Percentiles rank a stretch among this genome's conserved stretches.
These are phyloP conservation scores for Scaptodrosophila latifasciaeformis DNA, from an alignment of 2,888 invertebrate genomes.

Conservation along the genomic window DNA sequence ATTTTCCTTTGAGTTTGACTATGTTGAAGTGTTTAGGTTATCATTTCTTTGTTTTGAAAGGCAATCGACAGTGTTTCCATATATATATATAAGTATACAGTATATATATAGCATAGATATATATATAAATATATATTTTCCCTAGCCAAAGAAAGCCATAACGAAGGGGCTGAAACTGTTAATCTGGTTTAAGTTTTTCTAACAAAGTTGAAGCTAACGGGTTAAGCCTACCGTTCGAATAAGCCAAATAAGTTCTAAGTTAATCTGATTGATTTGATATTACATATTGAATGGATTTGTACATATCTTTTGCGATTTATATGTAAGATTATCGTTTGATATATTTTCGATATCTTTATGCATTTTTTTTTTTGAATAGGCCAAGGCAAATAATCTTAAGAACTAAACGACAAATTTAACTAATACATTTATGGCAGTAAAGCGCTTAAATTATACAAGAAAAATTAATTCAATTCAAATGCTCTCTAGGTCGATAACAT, in stretches of 20 bases:
- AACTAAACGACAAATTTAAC: slow-evolving; percentile 25
- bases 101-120: slow-evolving; percentile 16
- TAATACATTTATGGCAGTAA: slow-evolving; percentile 56
- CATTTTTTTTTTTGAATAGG: too few species aligned
- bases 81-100: slow-evolving; percentile 14
- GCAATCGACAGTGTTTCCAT: slow-evolving; percentile 54
- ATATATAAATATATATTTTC: slow-evolving; percentile 13
- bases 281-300: too few species aligned
- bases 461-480: slow-evolving; percentile 16
- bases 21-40: slow-evolving; percentile 23
- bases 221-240: too few species aligned
- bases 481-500: slow-evolving; percentile 13
- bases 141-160: too few species aligned
- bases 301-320: too few species aligned
- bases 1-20: background rate
- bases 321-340: too few species aligned
- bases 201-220: too few species aligned
- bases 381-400: background rate
- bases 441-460: slow-evolving; percentile 52
- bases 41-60: slow-evolving; percentile 43
- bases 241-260: too few species aligned
- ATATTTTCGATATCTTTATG: too few species aligned
- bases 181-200: too few species aligned
- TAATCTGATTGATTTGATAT: too few species aligned
- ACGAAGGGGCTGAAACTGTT: too few species aligned